phyloP scores from a whole-genome alignment of 2,888 invertebrate species.

The Aphrophora alni region DNA sequence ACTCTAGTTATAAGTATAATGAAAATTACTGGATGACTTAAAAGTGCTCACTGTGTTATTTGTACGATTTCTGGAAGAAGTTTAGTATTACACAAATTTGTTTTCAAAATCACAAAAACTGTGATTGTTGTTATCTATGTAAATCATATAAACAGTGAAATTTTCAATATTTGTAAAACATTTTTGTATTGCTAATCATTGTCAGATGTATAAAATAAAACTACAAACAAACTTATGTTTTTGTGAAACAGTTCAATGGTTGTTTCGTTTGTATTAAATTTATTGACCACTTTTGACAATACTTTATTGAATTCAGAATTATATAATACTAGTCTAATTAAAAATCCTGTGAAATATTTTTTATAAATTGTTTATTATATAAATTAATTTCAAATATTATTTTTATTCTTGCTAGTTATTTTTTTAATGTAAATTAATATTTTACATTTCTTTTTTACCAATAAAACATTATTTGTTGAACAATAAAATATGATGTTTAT shows the following conservation, averaged over 20 bases:
- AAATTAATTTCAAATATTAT: neutral
- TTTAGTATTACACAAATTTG: too few relatives aligned
- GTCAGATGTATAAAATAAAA: too few relatives aligned
- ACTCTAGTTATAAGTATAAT: neutral
- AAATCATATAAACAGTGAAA: neutral
- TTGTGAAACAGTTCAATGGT: too few relatives aligned
- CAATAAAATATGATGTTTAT: neutral
- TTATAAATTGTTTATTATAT: neutral
- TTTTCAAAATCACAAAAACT: too few relatives aligned
- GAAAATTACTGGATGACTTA: too few relatives aligned
- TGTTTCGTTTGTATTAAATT: too few relatives aligned
- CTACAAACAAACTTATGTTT: too few relatives aligned
- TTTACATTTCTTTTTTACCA: slow-evolving; percentile 3
- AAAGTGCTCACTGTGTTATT: too few relatives aligned
- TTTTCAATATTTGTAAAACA: neutral
- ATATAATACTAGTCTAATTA: neutral
- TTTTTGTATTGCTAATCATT: neutral
- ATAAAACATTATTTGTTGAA: neutral
- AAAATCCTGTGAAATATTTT: neutral
- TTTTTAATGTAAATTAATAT: neutral
- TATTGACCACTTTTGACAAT: too few relatives aligned
- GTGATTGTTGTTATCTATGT: neutral
- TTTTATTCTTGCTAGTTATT: neutral
- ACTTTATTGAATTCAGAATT: too few relatives aligned
- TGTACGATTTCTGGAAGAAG: too few relatives aligned